These are phyloP conservation scores for Neolamprologus devosi DNA, from an alignment of 2,113 vertebrate species.

Conservation along the genomic window DNA sequence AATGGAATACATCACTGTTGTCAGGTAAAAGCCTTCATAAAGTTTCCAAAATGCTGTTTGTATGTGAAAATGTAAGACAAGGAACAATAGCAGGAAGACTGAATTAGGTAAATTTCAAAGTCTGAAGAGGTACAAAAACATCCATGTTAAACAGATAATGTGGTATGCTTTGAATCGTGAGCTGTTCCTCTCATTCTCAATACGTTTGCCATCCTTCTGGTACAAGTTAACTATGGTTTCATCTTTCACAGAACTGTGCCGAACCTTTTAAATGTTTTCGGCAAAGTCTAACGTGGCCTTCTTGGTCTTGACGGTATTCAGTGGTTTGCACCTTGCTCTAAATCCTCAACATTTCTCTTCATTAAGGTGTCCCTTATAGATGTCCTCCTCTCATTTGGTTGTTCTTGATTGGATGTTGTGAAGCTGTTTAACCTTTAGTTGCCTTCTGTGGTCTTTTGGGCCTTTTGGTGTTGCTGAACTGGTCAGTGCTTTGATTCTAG, in stretches of 20 bases:
- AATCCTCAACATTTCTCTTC: background rate
- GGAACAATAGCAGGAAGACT: background rate
- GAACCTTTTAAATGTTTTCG: background rate
- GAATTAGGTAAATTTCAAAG: background rate
- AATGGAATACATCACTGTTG: background rate
- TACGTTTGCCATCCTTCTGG: rapidly evolving
- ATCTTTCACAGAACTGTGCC: background rate
- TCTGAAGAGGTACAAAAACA: background rate
- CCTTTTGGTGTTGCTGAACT: background rate
- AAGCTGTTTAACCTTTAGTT: background rate
- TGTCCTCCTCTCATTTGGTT: background rate
- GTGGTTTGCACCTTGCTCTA: background rate
- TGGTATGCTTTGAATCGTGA: rapidly evolving
- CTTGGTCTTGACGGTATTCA: background rate
- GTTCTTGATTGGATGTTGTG: background rate
- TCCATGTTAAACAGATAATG: background rate
- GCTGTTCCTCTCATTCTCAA: background rate
- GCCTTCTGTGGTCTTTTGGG: rapidly evolving
- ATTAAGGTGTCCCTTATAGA: rapidly evolving
- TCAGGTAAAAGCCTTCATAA: background rate
- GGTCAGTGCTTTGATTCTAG: background rate
- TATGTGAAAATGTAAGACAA: background rate
- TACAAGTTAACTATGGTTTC: background rate
- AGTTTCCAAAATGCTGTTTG: background rate
- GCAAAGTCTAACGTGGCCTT: background rate